Conservation (phyloP, 2,888 invertebrate species). For the Tethea ocularis region DNA sequence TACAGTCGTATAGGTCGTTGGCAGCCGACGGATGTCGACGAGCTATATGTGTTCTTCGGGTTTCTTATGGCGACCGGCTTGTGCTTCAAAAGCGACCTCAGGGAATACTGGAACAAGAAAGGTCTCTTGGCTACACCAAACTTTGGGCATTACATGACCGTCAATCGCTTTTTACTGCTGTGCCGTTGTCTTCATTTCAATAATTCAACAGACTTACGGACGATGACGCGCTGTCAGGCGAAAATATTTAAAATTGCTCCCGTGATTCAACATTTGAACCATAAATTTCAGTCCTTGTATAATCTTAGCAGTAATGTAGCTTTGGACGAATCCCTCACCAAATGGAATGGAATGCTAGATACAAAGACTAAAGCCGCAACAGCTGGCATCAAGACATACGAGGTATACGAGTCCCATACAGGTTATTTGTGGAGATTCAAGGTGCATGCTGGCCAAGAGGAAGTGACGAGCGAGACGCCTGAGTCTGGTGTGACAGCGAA, state of each 20-base stretch:
- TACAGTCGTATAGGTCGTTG: constrained; percentile 23
- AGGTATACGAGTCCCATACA: constrained; percentile 33
- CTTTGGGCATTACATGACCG: constrained; percentile 20
- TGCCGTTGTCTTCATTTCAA: constrained; percentile 26
- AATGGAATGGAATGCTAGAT: constrained; percentile 35
- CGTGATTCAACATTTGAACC: not conserved
- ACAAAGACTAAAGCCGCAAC: constrained; percentile 33
- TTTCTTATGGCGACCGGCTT: constrained; percentile 32
- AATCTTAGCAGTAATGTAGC: constrained; percentile 23
- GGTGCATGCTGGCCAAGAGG: not conserved
- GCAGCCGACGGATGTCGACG: constrained; percentile 18
- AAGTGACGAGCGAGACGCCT: not conserved
- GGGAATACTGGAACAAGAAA: constrained; percentile 33
- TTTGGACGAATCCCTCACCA: constrained; percentile 31
- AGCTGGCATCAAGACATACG: constrained; percentile 33
- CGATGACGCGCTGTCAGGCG: not conserved
- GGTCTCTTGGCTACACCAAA: constrained; percentile 29
- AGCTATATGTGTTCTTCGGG: constrained; percentile 27
- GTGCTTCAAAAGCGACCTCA: constrained; percentile 23
- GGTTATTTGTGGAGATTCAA: constrained; percentile 32
- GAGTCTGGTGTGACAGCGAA: constrained; percentile 9
- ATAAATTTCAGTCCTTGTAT: constrained; percentile 19
- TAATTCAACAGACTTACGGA: not conserved
- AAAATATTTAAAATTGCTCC: constrained; percentile 8
- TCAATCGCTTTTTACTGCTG: constrained; percentile 17